phyloP scores from a whole-genome alignment of 2,888 invertebrate species.

The Lasioglossum zephyrum region DNA sequence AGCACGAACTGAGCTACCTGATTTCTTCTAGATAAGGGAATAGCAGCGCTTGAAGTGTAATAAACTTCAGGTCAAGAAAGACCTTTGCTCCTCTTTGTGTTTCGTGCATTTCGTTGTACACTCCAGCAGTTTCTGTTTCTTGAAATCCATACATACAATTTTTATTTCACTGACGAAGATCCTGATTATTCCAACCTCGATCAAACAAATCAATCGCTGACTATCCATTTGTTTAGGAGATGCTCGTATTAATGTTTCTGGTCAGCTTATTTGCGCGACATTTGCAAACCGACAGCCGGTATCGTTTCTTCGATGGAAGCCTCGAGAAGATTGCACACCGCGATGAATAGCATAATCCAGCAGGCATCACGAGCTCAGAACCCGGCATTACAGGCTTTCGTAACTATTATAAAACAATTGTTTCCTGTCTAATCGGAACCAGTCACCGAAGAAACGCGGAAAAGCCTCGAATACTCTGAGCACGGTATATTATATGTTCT shows the following conservation, averaged over 20 bases:
- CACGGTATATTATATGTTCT: slow-evolving; percentile 51
- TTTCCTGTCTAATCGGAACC: slow-evolving; percentile 26
- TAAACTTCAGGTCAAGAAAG: too few species aligned
- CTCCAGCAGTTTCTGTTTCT: too few species aligned
- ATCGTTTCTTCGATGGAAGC: slow-evolving; percentile 9
- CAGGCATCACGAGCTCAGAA: slow-evolving; percentile 32
- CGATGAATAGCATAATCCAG: slow-evolving; percentile 42
- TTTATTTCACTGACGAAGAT: too few species aligned
- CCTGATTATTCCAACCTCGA: too few species aligned
- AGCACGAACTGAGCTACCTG: too few species aligned
- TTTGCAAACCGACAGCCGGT: background rate
- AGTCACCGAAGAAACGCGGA: slow-evolving; percentile 55
- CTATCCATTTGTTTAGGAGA: background rate
- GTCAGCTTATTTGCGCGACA: background rate
- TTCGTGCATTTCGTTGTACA: too few species aligned
- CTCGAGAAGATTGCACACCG: slow-evolving; percentile 33
- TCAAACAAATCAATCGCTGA: background rate
- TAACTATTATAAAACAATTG: slow-evolving; percentile 48
- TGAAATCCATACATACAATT: too few species aligned
- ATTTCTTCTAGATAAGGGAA: too few species aligned
- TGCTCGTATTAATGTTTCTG: background rate
- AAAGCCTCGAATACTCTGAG: slow-evolving; percentile 52
- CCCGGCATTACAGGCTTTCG: slow-evolving; percentile 43
- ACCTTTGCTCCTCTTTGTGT: too few species aligned
- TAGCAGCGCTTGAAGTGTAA: too few species aligned